A percentile compares a stretch with the other conserved stretches of the same genome.
These are phyloP conservation scores for Strix aluco DNA, from an alignment of 2,113 vertebrate species.

Conservation along the genomic window DNA sequence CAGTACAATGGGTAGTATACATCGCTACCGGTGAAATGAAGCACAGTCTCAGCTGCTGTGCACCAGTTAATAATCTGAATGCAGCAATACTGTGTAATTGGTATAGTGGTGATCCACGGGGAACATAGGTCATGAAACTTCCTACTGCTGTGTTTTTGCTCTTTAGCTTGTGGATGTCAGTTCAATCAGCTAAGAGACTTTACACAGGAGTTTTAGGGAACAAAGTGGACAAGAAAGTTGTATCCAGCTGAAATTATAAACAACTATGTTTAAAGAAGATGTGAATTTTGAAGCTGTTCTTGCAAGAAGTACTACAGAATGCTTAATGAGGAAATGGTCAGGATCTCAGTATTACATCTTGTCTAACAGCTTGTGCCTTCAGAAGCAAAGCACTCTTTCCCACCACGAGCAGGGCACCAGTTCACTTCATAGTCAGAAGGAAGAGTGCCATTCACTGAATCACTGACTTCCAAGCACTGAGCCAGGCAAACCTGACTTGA, in stretches of 20 bases:
- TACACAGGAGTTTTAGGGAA: background rate
- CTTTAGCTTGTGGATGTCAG: background rate
- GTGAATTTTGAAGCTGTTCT: background rate
- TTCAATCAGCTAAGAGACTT: background rate
- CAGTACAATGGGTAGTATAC: background rate
- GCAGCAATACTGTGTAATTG: background rate
- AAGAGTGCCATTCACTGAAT: background rate
- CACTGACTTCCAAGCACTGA: background rate
- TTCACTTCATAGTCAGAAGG: background rate
- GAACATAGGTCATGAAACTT: background rate
- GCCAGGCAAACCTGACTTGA: background rate
- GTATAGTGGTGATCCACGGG: background rate
- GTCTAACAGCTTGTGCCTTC: background rate
- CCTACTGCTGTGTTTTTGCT: background rate
- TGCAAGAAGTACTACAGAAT: background rate
- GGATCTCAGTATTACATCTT: background rate
- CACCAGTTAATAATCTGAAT: background rate
- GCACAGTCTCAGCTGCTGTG: background rate
- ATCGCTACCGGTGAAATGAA: background rate
- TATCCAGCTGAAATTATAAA: background rate
- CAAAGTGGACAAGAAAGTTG: background rate
- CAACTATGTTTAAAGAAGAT: background rate
- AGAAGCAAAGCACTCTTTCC: background rate
- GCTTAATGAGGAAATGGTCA: background rate
- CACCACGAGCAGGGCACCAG: background rate